These are phyloP conservation scores for Heliornis fulica DNA, from an alignment of 2,113 vertebrate species.

Conservation along the genomic window DNA sequence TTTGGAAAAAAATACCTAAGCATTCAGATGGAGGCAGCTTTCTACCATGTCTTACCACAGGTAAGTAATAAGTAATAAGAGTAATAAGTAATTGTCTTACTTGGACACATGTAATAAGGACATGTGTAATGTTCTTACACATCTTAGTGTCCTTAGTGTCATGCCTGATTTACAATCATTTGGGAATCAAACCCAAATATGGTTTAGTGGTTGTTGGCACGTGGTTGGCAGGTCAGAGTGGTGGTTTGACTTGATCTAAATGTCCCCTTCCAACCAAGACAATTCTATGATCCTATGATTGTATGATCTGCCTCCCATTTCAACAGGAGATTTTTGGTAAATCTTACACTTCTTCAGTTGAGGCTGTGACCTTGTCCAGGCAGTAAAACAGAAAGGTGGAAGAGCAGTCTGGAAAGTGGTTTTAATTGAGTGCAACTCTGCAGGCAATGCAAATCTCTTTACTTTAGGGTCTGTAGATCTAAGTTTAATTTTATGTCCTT, in stretches of 20 bases:
- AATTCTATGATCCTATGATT: no score
- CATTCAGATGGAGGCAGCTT: not conserved
- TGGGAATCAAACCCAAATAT: not conserved
- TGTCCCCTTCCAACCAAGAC: no score
- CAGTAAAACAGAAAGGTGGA: not conserved
- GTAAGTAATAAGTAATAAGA: no score
- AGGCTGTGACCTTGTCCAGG: not conserved
- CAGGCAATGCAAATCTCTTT: not conserved
- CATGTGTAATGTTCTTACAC: no score
- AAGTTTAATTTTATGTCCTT: not conserved
- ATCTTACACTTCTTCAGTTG: not conserved
- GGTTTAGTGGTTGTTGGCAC: no score
- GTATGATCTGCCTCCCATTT: not conserved
- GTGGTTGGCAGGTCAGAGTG: no score
- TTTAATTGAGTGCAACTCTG: not conserved
- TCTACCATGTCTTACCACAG: not conserved
- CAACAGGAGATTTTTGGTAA: not conserved
- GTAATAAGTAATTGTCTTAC: no score
- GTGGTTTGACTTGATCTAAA: no score
- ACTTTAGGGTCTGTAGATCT: not conserved
- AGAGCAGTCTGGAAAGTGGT: not conserved
- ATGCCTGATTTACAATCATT: not conserved
- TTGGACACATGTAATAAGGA: no score
- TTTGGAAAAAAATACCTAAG: not conserved
- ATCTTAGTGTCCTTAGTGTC: not conserved